Evolutionary conservation across 1,140 invertebrate species (phyloP).

Genomic region (Rhizoglyphus robini): DNA sequence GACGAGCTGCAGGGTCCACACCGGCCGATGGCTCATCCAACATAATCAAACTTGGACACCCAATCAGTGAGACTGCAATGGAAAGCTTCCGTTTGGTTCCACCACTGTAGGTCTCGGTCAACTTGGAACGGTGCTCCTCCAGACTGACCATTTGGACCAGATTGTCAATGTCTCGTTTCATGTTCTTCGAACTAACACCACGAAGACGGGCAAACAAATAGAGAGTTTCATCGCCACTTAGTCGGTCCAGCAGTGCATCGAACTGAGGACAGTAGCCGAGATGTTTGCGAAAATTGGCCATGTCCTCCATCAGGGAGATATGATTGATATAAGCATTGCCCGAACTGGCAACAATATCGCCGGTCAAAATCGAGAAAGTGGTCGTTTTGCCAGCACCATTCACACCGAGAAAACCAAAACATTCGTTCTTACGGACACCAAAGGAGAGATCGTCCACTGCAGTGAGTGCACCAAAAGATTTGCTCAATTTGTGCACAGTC

Average conservation of each 20-base stretch:
- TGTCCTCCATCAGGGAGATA: slow-evolving; percentile 24
- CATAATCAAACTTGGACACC: slow-evolving; percentile 45
- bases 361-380: slow-evolving; percentile 33
- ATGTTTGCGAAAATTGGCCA: slow-evolving; percentile 22
- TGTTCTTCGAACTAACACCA: slow-evolving; percentile 37
- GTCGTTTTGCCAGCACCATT: slow-evolving; percentile 36
- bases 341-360: slow-evolving; percentile 30
- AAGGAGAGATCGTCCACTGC: slow-evolving; percentile 27
- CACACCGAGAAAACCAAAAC: slow-evolving; percentile 39
- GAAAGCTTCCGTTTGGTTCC: slow-evolving; percentile 45
- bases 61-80: slow-evolving; percentile 44
- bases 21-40: slow-evolving; percentile 43
- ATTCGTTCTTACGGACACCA: slow-evolving; percentile 33
- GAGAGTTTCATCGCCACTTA: slow-evolving; percentile 55
- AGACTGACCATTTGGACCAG: slow-evolving; percentile 28
- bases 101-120: slow-evolving; percentile 33
- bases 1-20: slow-evolving; percentile 41
- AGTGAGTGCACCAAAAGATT: slow-evolving; percentile 23
- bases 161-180: slow-evolving; percentile 29
- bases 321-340: slow-evolving; percentile 31
- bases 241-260: no score
- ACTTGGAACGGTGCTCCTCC: slow-evolving; percentile 24
- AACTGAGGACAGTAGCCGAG: slow-evolving; percentile 46
- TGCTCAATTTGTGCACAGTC: slow-evolving; percentile 22
- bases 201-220: slow-evolving; percentile 55